phyloP scores from a whole-genome alignment of 2,888 invertebrate species.

The Nycteola revayana region DNA sequence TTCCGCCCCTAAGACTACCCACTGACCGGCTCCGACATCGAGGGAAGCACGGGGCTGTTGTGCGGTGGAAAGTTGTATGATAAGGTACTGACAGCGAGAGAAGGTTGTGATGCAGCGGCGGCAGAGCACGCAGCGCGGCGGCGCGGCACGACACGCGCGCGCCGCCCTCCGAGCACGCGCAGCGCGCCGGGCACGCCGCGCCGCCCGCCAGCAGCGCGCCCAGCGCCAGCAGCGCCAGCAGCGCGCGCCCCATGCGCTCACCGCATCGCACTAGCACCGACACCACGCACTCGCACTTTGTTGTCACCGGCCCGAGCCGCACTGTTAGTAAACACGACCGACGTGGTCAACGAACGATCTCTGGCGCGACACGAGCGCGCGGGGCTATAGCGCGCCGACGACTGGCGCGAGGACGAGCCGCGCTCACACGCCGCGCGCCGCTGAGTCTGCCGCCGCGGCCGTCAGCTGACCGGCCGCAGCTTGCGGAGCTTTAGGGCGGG shows the following conservation, averaged over 20 bases:
- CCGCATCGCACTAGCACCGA: not conserved
- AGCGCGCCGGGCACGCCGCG: constrained; percentile 36
- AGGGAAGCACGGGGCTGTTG: not conserved
- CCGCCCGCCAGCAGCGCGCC: constrained; percentile 5
- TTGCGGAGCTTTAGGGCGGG: too few species aligned
- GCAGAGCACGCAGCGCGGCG: constrained; percentile 50
- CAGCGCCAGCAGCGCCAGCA: constrained; percentile 76
- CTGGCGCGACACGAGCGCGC: too few species aligned
- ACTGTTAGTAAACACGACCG: constrained; percentile 2
- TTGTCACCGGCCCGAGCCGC: not conserved
- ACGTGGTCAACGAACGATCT: not conserved
- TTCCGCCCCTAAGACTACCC: too few species aligned
- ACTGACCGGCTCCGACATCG: too few species aligned
- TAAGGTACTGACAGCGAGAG: constrained; percentile 51
- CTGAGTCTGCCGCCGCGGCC: not conserved
- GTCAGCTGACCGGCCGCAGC: not conserved
- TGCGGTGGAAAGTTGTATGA: too few species aligned
- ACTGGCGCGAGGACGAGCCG: too few species aligned
- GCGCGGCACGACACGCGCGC: constrained; percentile 53
- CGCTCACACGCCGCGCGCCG: too few species aligned
- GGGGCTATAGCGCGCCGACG: too few species aligned
- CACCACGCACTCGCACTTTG: constrained; percentile 2
- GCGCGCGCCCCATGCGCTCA: constrained; percentile 42
- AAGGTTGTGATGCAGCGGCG: constrained; percentile 52
- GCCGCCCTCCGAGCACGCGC: constrained; percentile 54